Evolutionary conservation across 2,888 invertebrate species (phyloP).

Genomic region (Sesamia inferens): DNA sequence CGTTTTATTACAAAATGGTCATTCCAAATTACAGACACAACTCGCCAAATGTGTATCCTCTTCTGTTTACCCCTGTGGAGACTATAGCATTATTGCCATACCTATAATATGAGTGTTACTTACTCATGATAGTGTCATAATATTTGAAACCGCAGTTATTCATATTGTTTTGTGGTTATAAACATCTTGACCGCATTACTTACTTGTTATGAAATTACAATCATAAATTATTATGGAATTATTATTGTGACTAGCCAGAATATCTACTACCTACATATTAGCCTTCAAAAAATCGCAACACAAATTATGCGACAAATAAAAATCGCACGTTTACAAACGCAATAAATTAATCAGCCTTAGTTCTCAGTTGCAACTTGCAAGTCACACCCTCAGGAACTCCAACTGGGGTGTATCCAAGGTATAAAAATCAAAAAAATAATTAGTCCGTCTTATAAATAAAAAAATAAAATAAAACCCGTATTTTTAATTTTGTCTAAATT

Average conservation of each 20-base stretch:
- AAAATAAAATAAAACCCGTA: no score
- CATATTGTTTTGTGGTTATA: conserved; percentile 40
- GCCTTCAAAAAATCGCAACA: conserved; percentile 1
- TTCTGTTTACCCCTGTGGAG: no score
- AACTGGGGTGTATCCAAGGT: no score
- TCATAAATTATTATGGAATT: conserved; percentile 21
- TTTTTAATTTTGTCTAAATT: no score
- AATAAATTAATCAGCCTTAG: conserved; percentile 66
- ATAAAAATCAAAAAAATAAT: no score
- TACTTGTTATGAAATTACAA: conserved; percentile 27
- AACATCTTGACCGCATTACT: conserved; percentile 40
- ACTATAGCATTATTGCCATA: no score
- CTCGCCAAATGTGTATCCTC: no score
- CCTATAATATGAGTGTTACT: no score
- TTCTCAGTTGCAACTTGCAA: conserved; percentile 68
- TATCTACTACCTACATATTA: not conserved
- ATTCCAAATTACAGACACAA: no score
- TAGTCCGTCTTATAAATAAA: no score
- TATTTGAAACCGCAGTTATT: conserved; percentile 26
- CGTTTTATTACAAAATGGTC: no score
- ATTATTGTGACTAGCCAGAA: conserved; percentile 1
- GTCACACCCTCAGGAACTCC: conserved; percentile 67
- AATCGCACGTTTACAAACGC: conserved; percentile 55
- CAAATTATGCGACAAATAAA: conserved; percentile 34
- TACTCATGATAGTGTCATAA: conserved; percentile 30